These are phyloP conservation scores for Schizotus pectinicornis DNA, from an alignment of 2,888 invertebrate genomes.

Conservation along the genomic window DNA sequence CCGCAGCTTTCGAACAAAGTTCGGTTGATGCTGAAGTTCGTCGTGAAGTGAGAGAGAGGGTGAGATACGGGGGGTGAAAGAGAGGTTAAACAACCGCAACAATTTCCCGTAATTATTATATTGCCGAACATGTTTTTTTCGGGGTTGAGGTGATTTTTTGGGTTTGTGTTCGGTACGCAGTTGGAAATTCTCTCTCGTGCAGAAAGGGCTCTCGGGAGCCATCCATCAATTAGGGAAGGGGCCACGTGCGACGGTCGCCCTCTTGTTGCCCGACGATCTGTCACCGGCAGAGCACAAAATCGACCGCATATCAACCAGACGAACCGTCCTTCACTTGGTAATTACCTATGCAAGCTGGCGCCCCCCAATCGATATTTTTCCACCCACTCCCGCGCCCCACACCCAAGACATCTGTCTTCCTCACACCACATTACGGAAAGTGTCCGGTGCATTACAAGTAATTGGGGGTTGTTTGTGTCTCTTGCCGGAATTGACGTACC, in stretches of 20 bases:
- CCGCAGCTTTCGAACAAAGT: constrained; percentile 1
- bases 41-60: neutral
- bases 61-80: neutral
- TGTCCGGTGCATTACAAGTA: too few relatives aligned
- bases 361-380: too few relatives aligned
- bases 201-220: constrained; percentile 41
- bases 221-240: constrained; percentile 54
- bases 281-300: constrained; percentile 51
- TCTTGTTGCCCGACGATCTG: constrained; percentile 50
- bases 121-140: neutral
- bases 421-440: too few relatives aligned
- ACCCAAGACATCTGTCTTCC: too few relatives aligned
- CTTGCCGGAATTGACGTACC: too few relatives aligned
- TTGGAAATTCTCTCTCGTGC: constrained; percentile 7
- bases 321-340: constrained; percentile 39
- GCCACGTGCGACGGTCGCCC: constrained; percentile 44
- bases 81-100: constrained; percentile 35
- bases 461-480: too few relatives aligned
- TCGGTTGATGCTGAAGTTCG: constrained; percentile 15
- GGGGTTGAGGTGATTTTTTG: constrained; percentile 1
- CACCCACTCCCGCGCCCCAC: neutral
- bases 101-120: neutral
- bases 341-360: constrained; percentile 31
- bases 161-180: neutral
- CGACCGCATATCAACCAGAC: constrained; percentile 47